Evolutionary conservation across 2,797 vertebrate species (phyloP).

Genomic region (Artibeus lituratus): DNA sequence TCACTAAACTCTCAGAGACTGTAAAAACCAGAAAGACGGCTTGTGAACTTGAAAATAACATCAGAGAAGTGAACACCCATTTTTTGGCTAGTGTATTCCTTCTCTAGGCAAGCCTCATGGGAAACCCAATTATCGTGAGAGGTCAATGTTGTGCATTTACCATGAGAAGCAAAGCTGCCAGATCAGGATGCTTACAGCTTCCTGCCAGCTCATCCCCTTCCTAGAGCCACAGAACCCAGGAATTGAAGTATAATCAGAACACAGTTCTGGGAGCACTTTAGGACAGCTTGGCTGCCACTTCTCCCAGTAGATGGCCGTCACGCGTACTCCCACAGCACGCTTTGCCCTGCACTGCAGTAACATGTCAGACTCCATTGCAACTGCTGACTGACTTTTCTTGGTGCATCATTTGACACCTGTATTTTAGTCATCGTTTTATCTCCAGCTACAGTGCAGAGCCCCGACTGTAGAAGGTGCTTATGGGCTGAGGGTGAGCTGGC

Average conservation of each 20-base stretch:
- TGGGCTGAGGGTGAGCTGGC: neutral
- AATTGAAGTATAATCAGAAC: constrained; percentile 39
- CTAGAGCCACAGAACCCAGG: neutral
- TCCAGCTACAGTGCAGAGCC: neutral
- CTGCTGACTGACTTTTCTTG: neutral
- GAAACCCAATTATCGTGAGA: constrained; percentile 13
- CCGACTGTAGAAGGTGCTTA: neutral
- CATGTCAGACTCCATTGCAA: neutral
- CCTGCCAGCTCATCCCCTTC: constrained; percentile 8
- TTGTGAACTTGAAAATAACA: constrained; percentile 37
- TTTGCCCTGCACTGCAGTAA: neutral
- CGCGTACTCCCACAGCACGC: neutral
- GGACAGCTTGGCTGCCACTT: neutral
- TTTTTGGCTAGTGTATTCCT: neutral
- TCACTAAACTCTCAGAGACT: neutral
- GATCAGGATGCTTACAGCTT: neutral
- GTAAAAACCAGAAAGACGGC: neutral
- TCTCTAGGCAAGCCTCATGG: neutral
- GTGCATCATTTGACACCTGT: neutral
- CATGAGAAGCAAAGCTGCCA: constrained; percentile 23
- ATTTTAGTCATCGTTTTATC: constrained; percentile 7
- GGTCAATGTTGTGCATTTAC: neutral
- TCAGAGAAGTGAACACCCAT: neutral
- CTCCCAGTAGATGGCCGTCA: neutral
- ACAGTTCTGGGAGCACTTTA: neutral